phyloP scores from a whole-genome alignment of 2,113 vertebrate genomes.

The Rhinoptilus africanus region DNA sequence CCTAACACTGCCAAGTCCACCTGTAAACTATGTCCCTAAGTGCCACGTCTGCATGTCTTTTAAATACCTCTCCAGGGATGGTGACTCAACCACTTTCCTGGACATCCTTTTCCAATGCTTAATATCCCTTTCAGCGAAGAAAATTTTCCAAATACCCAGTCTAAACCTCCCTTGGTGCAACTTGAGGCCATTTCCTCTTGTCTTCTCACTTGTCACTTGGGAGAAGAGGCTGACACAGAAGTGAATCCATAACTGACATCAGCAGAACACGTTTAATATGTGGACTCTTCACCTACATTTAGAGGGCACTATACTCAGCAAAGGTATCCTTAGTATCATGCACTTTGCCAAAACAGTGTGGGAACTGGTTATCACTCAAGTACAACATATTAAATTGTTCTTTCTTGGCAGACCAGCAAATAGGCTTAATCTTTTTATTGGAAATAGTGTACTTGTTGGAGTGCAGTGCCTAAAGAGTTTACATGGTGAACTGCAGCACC shows the following conservation, averaged over 20 bases:
- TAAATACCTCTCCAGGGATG: not conserved
- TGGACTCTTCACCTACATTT: not conserved
- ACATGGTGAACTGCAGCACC: not conserved
- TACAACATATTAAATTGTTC: not conserved
- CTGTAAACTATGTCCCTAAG: not conserved
- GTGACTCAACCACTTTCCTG: not conserved
- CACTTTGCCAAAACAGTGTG: not conserved
- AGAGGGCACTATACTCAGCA: not conserved
- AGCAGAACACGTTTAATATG: not conserved
- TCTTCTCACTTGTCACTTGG: not conserved
- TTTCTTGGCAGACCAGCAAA: not conserved
- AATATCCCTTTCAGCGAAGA: not conserved
- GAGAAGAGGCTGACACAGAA: not conserved
- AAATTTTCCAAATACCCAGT: not conserved
- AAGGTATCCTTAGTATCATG: not conserved
- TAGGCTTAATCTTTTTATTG: not conserved
- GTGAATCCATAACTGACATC: not conserved
- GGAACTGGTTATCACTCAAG: not conserved
- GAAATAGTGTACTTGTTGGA: not conserved
- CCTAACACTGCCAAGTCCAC: not conserved
- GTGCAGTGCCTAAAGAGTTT: not conserved
- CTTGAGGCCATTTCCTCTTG: not conserved
- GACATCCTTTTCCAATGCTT: not conserved
- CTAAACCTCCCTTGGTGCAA: not conserved
- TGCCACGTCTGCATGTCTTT: not conserved